phyloP scores from a whole-genome alignment of 2,888 invertebrate genomes.

The Marasmarcha lunaedactyla region DNA sequence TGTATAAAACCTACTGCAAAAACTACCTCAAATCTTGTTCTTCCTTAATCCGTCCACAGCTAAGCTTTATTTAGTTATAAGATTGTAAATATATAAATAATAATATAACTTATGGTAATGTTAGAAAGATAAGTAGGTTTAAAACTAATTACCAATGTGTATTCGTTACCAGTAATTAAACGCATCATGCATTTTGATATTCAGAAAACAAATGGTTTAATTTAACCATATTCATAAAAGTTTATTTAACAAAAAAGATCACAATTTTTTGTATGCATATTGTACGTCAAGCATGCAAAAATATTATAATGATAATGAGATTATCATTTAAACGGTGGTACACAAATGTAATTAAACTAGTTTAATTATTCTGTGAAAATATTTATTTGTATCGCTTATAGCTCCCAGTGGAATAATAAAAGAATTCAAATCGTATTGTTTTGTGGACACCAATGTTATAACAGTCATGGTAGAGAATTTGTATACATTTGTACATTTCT shows the following conservation, averaged over 20 bases:
- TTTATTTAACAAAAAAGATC: too few species aligned
- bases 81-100: slow-evolving; percentile 15
- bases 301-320: too few species aligned
- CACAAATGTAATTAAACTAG: too few species aligned
- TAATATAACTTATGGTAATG: not conserved
- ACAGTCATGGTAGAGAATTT: not conserved
- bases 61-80: slow-evolving; percentile 47
- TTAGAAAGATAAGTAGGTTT: not conserved
- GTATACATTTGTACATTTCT: not conserved
- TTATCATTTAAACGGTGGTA: too few species aligned
- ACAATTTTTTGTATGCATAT: too few species aligned
- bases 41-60: slow-evolving; percentile 35
- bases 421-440: slow-evolving; percentile 9
- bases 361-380: too few species aligned
- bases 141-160: not conserved
- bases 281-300: too few species aligned
- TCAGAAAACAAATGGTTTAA: too few species aligned
- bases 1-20: too few species aligned
- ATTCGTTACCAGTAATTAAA: too few species aligned
- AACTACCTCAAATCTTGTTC: slow-evolving; percentile 44
- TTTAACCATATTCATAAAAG: too few species aligned
- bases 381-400: slow-evolving; percentile 16
- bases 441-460: not conserved
- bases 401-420: slow-evolving; percentile 36
- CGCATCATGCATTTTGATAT: too few species aligned